Conservation (phyloP, 2,797 vertebrate genomes). For the Sphaeramia orbicularis region DNA sequence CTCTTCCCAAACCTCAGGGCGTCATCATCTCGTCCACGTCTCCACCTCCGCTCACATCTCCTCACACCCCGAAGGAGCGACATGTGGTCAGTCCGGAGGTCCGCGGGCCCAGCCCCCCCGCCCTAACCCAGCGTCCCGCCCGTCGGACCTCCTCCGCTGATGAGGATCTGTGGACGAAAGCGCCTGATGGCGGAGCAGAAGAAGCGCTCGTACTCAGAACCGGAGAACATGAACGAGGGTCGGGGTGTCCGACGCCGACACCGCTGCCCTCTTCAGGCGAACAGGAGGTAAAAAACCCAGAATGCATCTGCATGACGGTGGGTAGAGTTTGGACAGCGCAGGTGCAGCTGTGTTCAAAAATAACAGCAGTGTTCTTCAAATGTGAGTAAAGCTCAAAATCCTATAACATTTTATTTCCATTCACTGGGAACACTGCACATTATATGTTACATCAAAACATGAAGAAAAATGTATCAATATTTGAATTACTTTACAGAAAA, state of each 20-base stretch:
- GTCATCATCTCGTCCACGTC: conserved; percentile 24
- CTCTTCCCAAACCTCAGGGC: conserved; percentile 81
- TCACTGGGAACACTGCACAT: too few species aligned
- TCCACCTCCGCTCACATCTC: conserved; percentile 66
- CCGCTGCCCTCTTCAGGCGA: conserved; percentile 63
- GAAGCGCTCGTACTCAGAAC: conserved; percentile 95
- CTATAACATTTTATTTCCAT: too few species aligned
- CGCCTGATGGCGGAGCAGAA: conserved; percentile 92
- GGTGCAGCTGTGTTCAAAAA: too few species aligned
- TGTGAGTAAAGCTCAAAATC: too few species aligned
- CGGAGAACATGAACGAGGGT: conserved; percentile 95
- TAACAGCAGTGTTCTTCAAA: too few species aligned
- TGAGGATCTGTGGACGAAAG: conserved; percentile 90
- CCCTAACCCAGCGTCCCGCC: conserved; percentile 77
- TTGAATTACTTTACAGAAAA: too few species aligned
- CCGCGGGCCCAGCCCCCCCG: conserved; percentile 48
- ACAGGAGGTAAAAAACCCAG: conserved; percentile 66
- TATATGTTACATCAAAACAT: too few species aligned
- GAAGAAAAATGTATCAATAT: too few species aligned
- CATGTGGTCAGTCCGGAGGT: conserved; percentile 85
- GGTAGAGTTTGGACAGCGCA: too few species aligned
- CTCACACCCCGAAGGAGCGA: conserved; percentile 91
- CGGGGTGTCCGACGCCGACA: conserved; percentile 86
- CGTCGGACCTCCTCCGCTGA: conserved; percentile 66
- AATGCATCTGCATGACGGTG: too few species aligned